phyloP scores from a whole-genome alignment of 53 echinoderm and acorn worm genomes.

The Henricia sp. region DNA sequence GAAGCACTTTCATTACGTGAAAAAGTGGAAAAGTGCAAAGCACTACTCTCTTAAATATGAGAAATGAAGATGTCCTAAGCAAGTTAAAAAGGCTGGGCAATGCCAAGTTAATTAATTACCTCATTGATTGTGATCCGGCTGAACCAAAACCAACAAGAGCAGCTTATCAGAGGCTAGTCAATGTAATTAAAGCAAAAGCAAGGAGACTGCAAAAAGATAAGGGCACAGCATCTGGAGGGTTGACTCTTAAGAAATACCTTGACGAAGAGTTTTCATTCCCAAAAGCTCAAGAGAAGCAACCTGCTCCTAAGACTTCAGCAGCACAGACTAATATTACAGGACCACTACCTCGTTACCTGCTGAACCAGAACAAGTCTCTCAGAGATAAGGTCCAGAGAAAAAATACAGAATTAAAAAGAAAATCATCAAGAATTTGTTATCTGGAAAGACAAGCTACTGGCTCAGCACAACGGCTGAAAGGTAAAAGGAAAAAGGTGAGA shows the following conservation, averaged over 20 bases:
- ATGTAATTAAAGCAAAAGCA: neutral
- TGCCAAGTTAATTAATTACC: conserved; percentile 11
- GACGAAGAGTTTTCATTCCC: too few relatives aligned
- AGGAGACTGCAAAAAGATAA: too few relatives aligned
- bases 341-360: too few relatives aligned
- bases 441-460: neutral
- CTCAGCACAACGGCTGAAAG: conserved; percentile 12
- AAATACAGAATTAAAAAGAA: conserved; percentile 8
- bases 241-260: too few relatives aligned
- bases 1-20: neutral
- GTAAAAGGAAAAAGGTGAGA: neutral
- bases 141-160: conserved; percentile 2
- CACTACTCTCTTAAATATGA: neutral
- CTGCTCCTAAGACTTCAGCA: too few relatives aligned
- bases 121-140: neutral
- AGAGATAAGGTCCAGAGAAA: too few relatives aligned
- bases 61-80: conserved; percentile 8
- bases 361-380: too few relatives aligned
- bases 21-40: conserved; percentile 26
- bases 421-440: neutral
- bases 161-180: conserved; percentile 29
- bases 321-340: too few relatives aligned
- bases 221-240: too few relatives aligned
- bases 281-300: too few relatives aligned
- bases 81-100: conserved; percentile 9